A percentile compares a stretch with the other conserved stretches of the same genome.
phyloP scores from a whole-genome alignment of 2,113 vertebrate species.

The Monopterus albus region DNA sequence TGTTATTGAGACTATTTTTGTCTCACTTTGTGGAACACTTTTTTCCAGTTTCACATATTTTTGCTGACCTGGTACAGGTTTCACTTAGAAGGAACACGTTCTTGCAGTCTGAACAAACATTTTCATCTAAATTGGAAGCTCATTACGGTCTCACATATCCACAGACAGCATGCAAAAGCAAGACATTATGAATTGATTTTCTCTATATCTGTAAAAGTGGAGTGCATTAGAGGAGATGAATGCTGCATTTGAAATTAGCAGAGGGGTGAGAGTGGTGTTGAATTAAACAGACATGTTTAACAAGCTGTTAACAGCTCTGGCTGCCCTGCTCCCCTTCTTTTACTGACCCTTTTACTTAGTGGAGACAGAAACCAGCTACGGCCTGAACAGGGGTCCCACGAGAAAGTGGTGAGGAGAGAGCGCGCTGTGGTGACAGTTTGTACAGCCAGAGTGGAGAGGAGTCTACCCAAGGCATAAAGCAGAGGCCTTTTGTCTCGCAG shows the following conservation, averaged over 20 bases:
- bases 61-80: slow-evolving; percentile 5
- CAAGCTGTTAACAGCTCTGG: slow-evolving; percentile 72
- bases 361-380: slow-evolving; percentile 36
- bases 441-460: slow-evolving; percentile 26
- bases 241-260: slow-evolving; percentile 45
- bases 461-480: slow-evolving; percentile 53
- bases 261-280: slow-evolving; percentile 39
- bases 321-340: neutral
- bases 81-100: neutral
- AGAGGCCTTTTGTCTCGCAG: slow-evolving; percentile 64
- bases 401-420: slow-evolving; percentile 33
- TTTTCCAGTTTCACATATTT: slow-evolving; percentile 5
- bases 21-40: slow-evolving; percentile 15
- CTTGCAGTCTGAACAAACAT: slow-evolving; percentile 51
- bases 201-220: slow-evolving; percentile 53
- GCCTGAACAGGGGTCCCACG: slow-evolving; percentile 41
- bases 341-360: neutral
- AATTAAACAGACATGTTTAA: slow-evolving; percentile 72
- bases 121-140: slow-evolving; percentile 57
- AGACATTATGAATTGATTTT: slow-evolving; percentile 61
- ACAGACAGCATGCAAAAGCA: neutral
- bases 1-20: neutral
- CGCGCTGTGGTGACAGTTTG: slow-evolving; percentile 62
- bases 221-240: slow-evolving; percentile 62
- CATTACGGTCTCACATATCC: slow-evolving; percentile 54